Evolutionary conservation across 2,797 vertebrate species (phyloP).

Genomic region (Pelochelys cantorii): DNA sequence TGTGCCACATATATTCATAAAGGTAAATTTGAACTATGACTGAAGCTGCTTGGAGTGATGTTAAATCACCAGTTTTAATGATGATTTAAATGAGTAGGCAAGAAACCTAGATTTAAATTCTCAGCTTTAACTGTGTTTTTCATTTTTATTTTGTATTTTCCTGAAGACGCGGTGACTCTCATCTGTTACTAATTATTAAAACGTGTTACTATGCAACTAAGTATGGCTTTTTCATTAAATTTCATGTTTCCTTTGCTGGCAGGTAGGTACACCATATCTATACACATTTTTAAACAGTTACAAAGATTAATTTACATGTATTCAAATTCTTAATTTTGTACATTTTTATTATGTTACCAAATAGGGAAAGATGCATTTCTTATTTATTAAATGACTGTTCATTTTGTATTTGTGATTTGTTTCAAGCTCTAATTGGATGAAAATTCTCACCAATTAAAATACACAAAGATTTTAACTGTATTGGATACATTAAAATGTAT

Average conservation of each 20-base stretch:
- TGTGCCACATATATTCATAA: slow-evolving; percentile 42
- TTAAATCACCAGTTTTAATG: not conserved
- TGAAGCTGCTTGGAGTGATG: slow-evolving; percentile 2
- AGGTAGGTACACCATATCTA: not conserved
- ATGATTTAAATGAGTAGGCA: not conserved
- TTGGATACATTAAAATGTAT: not conserved
- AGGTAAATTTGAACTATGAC: slow-evolving; percentile 35
- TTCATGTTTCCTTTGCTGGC: not conserved
- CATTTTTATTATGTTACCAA: not conserved
- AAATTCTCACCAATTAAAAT: not conserved
- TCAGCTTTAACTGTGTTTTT: not conserved
- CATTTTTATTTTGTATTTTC: not conserved
- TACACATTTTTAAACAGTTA: not conserved
- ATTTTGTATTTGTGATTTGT: not conserved
- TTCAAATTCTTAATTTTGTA: not conserved
- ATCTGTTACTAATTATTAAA: not conserved
- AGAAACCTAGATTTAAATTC: not conserved
- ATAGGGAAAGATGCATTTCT: not conserved
- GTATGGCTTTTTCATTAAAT: not conserved
- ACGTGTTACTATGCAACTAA: not conserved
- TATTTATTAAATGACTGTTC: not conserved
- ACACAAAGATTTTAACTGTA: not conserved
- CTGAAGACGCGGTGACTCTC: not conserved
- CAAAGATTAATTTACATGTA: not conserved
- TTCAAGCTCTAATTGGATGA: not conserved